Conservation (phyloP, 2,113 vertebrate genomes). For the Tonatia bakeri region DNA sequence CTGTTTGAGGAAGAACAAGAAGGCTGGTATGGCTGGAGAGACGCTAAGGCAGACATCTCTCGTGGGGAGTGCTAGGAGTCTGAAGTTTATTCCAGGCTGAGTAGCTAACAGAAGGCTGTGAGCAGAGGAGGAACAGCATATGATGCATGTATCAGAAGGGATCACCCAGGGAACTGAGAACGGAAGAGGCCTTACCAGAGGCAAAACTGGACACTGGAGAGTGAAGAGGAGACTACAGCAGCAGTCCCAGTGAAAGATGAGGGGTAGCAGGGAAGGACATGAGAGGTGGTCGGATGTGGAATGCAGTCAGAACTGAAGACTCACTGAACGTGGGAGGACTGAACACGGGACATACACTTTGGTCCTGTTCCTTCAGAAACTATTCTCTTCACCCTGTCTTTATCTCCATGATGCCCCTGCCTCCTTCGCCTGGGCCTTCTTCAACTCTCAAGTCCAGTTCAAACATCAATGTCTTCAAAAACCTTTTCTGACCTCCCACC, state of each 20-base stretch:
- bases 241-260: not conserved
- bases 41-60: not conserved
- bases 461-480: not conserved
- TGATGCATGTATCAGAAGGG: not conserved
- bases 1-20: not conserved
- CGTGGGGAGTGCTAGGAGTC: no score
- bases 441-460: not conserved
- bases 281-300: not conserved
- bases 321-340: not conserved
- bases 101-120: not conserved
- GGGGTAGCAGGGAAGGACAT: not conserved
- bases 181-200: not conserved
- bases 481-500: not conserved
- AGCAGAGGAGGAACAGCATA: not conserved
- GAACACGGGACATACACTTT: fast-evolving
- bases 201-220: not conserved
- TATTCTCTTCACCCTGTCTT: not conserved
- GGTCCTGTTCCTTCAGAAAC: not conserved
- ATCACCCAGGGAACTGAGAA: not conserved
- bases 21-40: not conserved
- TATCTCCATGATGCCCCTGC: not conserved
- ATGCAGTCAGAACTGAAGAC: not conserved
- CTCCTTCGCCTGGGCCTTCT: not conserved
- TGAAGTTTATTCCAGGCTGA: not conserved
- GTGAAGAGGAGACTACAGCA: not conserved